A percentile compares a stretch with the other conserved stretches of the same genome.
Evolutionary conservation across 2,113 vertebrate species (phyloP).

Genomic region (Rhombomys opimus): DNA sequence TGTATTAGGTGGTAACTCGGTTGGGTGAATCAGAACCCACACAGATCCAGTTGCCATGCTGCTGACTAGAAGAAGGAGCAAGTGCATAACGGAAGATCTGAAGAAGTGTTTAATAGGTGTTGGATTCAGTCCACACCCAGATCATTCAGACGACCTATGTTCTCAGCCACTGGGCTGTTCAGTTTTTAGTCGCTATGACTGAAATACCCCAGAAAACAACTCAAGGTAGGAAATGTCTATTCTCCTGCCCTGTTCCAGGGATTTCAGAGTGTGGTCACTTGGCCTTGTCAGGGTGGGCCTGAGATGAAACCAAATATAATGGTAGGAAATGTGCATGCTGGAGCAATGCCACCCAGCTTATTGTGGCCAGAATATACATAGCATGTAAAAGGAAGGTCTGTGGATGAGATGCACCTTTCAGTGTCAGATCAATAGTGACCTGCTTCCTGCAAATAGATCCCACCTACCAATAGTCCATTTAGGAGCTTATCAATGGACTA

Average conservation of each 20-base stretch:
- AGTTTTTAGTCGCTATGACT: background rate
- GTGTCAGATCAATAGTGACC: background rate
- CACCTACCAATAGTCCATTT: background rate
- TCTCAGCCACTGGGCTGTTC: background rate
- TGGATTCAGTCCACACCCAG: background rate
- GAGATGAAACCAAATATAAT: background rate
- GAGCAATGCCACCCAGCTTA: background rate
- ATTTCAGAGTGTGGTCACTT: background rate
- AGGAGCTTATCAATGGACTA: background rate
- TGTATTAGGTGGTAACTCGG: background rate
- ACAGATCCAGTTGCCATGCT: background rate
- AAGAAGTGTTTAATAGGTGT: background rate
- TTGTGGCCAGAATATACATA: background rate
- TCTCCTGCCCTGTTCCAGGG: background rate
- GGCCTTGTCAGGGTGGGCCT: background rate
- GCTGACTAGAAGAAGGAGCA: background rate
- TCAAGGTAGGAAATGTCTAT: background rate
- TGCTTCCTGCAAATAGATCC: background rate
- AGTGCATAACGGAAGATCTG: background rate
- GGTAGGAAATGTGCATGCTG: background rate
- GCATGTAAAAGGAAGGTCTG: background rate
- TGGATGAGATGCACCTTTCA: background rate
- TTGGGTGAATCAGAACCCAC: background rate
- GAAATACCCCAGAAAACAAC: background rate
- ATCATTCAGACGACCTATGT: background rate